These are phyloP conservation scores for Geotrypetes seraphini DNA, from an alignment of 2,797 vertebrate species.

Conservation along the genomic window DNA sequence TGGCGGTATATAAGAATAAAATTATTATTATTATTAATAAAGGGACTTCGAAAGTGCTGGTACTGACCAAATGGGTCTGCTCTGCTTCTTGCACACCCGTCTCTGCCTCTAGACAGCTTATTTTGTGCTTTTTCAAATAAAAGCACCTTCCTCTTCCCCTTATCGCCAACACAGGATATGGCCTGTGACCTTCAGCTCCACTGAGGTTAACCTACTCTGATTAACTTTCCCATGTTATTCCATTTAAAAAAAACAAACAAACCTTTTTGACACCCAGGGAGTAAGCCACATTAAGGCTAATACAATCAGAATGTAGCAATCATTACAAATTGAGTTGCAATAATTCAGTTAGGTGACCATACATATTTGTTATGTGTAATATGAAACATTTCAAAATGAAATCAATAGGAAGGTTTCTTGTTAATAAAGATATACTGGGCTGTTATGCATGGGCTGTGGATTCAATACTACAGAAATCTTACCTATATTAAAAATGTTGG, in stretches of 20 bases:
- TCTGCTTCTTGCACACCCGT: no score
- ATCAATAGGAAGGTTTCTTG: slow-evolving; percentile 97
- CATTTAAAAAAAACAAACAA: slow-evolving; percentile 80
- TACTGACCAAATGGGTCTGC: neutral
- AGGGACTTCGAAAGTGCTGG: no score
- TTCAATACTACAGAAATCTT: slow-evolving; percentile 63
- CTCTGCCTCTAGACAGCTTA: no score
- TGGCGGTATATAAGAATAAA: no score
- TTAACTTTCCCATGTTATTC: slow-evolving; percentile 75
- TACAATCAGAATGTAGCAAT: slow-evolving; percentile 78
- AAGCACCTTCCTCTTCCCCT: no score
- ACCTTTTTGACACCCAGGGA: slow-evolving; percentile 82
- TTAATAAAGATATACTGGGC: slow-evolving; percentile 94
- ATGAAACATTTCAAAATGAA: slow-evolving; percentile 82
- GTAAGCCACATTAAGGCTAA: slow-evolving; percentile 79
- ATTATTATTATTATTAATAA: no score
- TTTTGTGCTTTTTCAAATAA: neutral
- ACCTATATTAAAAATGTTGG: slow-evolving; percentile 60
- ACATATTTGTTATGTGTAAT: slow-evolving; percentile 83
- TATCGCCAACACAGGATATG: slow-evolving; percentile 31
- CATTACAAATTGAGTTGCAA: slow-evolving; percentile 86
- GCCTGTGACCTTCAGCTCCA: slow-evolving; percentile 55
- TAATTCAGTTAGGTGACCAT: slow-evolving; percentile 90
- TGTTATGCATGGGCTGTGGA: slow-evolving; percentile 61
- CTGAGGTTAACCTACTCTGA: slow-evolving; percentile 56